Evolutionary conservation across 2,888 invertebrate genomes (phyloP).

Genomic region (Calliopum simillimum): DNA sequence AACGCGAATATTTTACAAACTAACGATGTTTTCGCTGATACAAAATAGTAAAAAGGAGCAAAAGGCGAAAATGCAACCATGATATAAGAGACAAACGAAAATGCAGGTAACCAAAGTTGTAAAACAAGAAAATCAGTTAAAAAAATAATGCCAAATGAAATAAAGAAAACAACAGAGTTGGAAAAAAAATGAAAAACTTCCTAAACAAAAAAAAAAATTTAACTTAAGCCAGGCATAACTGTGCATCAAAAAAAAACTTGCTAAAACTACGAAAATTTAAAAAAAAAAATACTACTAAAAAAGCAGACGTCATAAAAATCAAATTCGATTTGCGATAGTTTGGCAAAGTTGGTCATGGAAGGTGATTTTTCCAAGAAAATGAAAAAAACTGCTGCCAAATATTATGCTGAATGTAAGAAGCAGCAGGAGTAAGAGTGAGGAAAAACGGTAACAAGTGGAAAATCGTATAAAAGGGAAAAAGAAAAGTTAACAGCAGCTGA

Average conservation of each 20-base stretch:
- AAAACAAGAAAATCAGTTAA: slow-evolving; percentile 7
- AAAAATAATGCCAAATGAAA: background rate
- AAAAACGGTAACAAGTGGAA: background rate
- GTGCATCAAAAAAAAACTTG: background rate
- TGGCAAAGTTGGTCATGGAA: slow-evolving; percentile 1
- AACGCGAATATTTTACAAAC: too few relatives aligned
- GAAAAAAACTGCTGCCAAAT: background rate
- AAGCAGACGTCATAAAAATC: slow-evolving; percentile 17
- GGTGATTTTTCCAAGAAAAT: too few relatives aligned
- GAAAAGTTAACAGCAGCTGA: background rate
- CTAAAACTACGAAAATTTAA: background rate
- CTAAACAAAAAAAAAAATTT: background rate
- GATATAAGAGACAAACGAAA: background rate
- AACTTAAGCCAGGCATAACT: background rate
- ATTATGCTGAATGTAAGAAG: background rate
- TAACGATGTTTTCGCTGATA: too few relatives aligned
- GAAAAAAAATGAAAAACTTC: background rate
- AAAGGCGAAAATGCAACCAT: too few relatives aligned
- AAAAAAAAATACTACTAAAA: background rate
- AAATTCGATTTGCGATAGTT: slow-evolving; percentile 26
- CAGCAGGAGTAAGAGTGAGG: background rate
- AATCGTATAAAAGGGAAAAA: background rate
- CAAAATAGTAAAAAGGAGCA: too few relatives aligned
- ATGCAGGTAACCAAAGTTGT: slow-evolving; percentile 15
- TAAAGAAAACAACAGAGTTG: background rate